These are phyloP conservation scores for Crocodylus rhombifer DNA, from an alignment of 2,797 vertebrate species.

Conservation along the genomic window DNA sequence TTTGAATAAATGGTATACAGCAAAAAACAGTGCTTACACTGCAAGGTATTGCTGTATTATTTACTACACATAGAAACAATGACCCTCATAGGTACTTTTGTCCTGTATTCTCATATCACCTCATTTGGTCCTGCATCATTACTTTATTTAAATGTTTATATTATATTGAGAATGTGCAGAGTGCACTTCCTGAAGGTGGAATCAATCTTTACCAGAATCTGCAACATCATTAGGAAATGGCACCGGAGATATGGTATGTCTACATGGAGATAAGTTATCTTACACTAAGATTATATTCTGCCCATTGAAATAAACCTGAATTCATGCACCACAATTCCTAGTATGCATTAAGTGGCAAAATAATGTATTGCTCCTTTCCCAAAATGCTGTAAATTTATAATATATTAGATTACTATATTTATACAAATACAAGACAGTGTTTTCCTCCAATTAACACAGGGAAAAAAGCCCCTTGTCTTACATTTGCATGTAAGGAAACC, in stretches of 20 bases:
- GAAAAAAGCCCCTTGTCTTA: no score
- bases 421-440: no score
- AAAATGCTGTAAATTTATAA: conserved; percentile 17
- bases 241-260: background rate
- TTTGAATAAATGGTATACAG: conserved; percentile 35
- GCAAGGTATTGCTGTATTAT: background rate
- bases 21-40: background rate
- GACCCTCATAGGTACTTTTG: background rate
- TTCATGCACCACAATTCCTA: background rate
- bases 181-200: conserved; percentile 21
- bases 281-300: background rate
- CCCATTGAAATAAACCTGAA: conserved; percentile 2
- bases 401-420: background rate
- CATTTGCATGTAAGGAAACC: no score
- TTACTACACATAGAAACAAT: background rate
- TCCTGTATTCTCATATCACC: background rate
- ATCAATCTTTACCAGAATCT: background rate
- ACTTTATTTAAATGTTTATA: background rate
- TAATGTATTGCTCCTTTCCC: background rate
- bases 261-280: background rate
- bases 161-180: background rate
- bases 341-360: background rate
- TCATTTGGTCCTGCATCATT: background rate
- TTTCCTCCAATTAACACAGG: no score
- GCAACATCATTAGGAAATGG: conserved; percentile 1